A percentile compares a stretch with the other conserved stretches of the same genome.
These are phyloP conservation scores for Molossus molossus DNA, from an alignment of 2,797 vertebrate species.

Conservation along the genomic window DNA sequence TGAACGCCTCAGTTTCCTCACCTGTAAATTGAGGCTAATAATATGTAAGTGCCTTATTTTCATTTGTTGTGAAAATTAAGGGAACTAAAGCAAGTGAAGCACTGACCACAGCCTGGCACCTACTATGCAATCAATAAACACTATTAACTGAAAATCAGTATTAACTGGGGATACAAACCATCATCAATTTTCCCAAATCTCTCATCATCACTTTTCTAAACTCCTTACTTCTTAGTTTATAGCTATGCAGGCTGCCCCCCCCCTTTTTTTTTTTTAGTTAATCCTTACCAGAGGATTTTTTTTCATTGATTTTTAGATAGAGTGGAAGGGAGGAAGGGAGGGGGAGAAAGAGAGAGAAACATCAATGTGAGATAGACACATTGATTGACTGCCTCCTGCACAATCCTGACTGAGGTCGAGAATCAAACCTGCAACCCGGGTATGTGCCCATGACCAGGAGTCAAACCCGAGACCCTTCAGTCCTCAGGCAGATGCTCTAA, in stretches of 20 bases:
- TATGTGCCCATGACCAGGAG: no score
- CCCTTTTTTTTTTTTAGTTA: neutral
- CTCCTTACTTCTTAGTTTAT: neutral
- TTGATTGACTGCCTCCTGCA: no score
- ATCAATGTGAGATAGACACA: no score
- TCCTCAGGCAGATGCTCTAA: no score
- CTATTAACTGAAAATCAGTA: slow-evolving; percentile 21
- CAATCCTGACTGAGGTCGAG: no score
- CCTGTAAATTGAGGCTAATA: neutral
- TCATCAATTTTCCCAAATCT: neutral
- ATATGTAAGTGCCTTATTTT: neutral
- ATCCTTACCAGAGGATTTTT: no score
- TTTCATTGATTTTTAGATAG: no score
- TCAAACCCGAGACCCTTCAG: no score
- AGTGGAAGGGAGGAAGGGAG: no score
- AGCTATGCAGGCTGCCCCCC: neutral
- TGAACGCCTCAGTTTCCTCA: neutral
- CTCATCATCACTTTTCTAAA: neutral
- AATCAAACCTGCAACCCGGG: no score
- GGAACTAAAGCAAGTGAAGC: neutral
- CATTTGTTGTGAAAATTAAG: neutral
- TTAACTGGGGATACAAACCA: neutral
- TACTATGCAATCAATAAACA: neutral
- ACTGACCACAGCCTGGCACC: neutral
- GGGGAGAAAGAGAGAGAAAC: no score